These are phyloP conservation scores for Carassius gibelio DNA, from an alignment of 2,113 vertebrate species.

Conservation along the genomic window DNA sequence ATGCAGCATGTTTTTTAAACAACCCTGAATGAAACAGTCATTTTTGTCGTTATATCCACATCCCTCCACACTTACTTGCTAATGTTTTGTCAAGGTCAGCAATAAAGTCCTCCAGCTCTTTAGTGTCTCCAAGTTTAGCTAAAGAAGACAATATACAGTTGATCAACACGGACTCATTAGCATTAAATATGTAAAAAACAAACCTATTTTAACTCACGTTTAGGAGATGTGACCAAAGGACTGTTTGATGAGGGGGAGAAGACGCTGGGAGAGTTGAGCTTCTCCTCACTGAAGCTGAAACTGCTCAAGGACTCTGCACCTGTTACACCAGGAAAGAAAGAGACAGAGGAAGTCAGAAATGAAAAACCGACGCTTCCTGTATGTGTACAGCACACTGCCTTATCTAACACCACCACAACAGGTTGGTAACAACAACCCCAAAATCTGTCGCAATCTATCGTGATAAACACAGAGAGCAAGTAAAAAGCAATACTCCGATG, in stretches of 20 bases:
- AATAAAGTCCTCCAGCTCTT: conserved; percentile 97
- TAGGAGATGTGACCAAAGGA: conserved; percentile 77
- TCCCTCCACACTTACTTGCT: conserved; percentile 83
- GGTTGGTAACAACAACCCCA: not conserved
- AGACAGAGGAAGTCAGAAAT: conserved; percentile 12
- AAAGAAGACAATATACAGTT: conserved; percentile 53
- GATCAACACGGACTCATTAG: not conserved
- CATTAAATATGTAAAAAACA: not conserved
- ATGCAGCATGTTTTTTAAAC: not conserved
- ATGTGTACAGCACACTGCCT: not conserved
- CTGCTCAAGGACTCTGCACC: conserved; percentile 91
- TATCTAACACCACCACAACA: not conserved
- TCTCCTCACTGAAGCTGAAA: conserved; percentile 93
- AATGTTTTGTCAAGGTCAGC: conserved; percentile 94
- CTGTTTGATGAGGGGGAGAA: conserved; percentile 74
- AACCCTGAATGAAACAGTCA: not conserved
- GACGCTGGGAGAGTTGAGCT: conserved; percentile 84
- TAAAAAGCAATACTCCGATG: not conserved
- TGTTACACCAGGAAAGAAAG: conserved; percentile 61
- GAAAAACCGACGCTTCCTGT: not conserved
- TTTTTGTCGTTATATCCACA: not conserved
- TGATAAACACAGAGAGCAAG: not conserved
- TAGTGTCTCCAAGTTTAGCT: conserved; percentile 98
- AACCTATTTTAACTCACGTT: conserved; percentile 74
- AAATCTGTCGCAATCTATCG: not conserved